Evolutionary conservation across 2,888 invertebrate species (phyloP).

Genomic region (Epirrita christyi): DNA sequence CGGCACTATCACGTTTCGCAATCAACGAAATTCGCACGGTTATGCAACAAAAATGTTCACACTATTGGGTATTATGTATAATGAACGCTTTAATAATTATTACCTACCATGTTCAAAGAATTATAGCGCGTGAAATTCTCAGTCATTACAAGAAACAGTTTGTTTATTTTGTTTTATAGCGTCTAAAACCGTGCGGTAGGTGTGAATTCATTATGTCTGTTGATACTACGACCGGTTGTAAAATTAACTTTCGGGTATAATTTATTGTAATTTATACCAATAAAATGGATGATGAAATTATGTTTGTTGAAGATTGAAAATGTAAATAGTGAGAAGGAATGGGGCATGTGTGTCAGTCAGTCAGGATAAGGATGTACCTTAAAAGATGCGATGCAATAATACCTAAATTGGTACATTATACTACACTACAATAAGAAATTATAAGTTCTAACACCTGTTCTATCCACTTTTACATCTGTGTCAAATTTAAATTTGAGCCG

Average conservation of each 20-base stretch:
- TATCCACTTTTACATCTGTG: no score
- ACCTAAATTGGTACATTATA: no score
- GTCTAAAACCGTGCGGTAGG: conserved; percentile 35
- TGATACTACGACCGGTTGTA: conserved; percentile 32
- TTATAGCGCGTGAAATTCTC: conserved; percentile 48
- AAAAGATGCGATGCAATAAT: neutral
- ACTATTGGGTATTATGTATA: neutral
- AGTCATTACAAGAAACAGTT: conserved; percentile 44
- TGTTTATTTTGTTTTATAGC: conserved; percentile 46
- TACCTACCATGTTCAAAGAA: conserved; percentile 5
- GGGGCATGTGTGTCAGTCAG: no score
- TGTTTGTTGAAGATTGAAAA: conserved; percentile 17
- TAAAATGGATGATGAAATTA: conserved; percentile 17
- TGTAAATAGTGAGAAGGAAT: conserved; percentile 6
- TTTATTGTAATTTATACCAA: conserved; percentile 30
- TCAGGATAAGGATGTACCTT: no score
- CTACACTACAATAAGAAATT: no score
- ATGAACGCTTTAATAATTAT: no score
- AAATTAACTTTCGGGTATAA: conserved; percentile 24
- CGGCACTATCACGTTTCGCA: conserved; percentile 54
- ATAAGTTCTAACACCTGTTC: no score
- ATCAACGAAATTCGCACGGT: conserved; percentile 52
- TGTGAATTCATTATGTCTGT: conserved; percentile 38
- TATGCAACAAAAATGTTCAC: conserved; percentile 49
- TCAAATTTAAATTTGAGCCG: no score